phyloP scores from a whole-genome alignment of 1,140 invertebrate species.

The Melanaphis sacchari region DNA sequence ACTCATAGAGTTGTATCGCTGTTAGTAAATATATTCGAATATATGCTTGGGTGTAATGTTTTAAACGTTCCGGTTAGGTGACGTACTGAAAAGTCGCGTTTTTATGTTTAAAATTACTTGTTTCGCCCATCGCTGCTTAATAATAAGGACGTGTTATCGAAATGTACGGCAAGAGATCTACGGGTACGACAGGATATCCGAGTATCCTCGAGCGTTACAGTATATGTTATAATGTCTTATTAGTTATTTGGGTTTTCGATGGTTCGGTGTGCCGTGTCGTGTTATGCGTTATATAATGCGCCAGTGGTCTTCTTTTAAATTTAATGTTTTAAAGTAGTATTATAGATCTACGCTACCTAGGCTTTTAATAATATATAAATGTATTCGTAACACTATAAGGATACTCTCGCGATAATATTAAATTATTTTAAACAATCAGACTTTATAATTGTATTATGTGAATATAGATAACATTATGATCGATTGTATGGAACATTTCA shows the following conservation, averaged over 20 bases:
- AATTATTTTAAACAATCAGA: neutral
- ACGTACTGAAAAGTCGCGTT: too few species aligned
- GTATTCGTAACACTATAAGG: neutral
- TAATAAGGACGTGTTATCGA: too few species aligned
- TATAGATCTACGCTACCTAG: neutral
- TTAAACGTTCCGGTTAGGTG: too few species aligned
- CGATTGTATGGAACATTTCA: neutral
- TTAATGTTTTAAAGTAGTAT: neutral
- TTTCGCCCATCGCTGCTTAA: too few species aligned
- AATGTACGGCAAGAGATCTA: too few species aligned
- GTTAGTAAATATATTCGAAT: neutral
- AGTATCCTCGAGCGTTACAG: neutral
- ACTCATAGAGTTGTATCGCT: neutral
- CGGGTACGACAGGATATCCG: too few species aligned
- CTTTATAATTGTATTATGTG: neutral
- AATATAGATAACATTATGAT: neutral
- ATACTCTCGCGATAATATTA: neutral
- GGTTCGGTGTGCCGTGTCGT: neutral
- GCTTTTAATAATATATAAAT: neutral
- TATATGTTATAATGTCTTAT: neutral
- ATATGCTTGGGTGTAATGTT: too few species aligned
- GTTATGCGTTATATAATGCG: neutral
- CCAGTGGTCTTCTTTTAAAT: neutral
- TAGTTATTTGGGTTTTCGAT: neutral
- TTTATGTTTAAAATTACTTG: too few species aligned